Percentiles rank a stretch among this genome's conserved stretches.
Conservation (phyloP, 2,888 invertebrate genomes). For the Cinara cedri region DNA sequence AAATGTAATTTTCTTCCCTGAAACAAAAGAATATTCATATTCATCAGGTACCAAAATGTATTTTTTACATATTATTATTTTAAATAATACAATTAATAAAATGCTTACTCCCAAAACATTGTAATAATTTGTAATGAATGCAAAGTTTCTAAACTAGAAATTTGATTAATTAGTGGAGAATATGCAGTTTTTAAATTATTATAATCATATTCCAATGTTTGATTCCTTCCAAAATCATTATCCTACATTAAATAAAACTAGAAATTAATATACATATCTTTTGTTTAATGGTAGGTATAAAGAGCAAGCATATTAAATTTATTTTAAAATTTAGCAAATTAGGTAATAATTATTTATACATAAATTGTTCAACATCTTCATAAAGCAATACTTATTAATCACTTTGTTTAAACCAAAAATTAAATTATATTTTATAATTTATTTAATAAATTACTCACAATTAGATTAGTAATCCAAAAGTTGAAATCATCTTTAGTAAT, state of each 20-base stretch:
- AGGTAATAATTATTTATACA: neutral
- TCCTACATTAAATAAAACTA: constrained; percentile 34
- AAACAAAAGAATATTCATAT: neutral
- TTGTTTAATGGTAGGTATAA: neutral
- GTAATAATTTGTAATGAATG: constrained; percentile 46
- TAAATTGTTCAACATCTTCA: neutral
- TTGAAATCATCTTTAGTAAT: constrained; percentile 44
- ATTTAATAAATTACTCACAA: constrained; percentile 18
- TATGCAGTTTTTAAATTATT: constrained; percentile 38
- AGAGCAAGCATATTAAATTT: neutral
- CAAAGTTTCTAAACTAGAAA: constrained; percentile 50
- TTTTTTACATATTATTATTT: too few species aligned
- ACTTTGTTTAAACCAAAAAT: too few species aligned
- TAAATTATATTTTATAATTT: neutral
- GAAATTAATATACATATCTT: too few species aligned
- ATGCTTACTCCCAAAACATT: constrained; percentile 38
- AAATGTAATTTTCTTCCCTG: constrained; percentile 42
- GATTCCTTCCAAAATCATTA: constrained; percentile 53
- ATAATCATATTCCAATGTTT: constrained; percentile 50
- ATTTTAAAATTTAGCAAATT: neutral
- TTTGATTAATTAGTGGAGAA: constrained; percentile 33
- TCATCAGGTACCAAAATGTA: too few species aligned
- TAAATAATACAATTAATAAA: neutral
- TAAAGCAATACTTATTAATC: neutral
- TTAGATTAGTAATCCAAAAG: constrained; percentile 37